These are phyloP conservation scores for Rhyzopertha dominica DNA, from an alignment of 1,140 invertebrate species.

Conservation along the genomic window DNA sequence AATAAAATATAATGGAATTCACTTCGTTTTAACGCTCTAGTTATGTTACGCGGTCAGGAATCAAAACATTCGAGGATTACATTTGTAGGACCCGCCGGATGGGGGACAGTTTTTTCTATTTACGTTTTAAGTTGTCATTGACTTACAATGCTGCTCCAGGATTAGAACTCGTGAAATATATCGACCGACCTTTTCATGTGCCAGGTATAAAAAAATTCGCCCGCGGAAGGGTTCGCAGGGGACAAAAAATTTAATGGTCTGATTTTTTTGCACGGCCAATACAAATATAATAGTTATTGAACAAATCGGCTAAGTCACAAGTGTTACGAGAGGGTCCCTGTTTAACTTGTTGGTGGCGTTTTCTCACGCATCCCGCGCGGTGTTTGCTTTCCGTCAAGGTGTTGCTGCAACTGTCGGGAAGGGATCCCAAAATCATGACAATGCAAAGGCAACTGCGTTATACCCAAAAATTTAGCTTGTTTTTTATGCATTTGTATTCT, in stretches of 20 bases:
- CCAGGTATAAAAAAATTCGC: not conserved
- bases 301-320: constrained; percentile 9
- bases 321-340: not conserved
- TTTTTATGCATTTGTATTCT: too few species aligned
- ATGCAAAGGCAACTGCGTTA: too few species aligned
- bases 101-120: constrained; percentile 21
- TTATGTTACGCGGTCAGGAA: constrained; percentile 22
- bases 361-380: not conserved
- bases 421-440: too few species aligned
- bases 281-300: constrained; percentile 26
- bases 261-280: constrained; percentile 20
- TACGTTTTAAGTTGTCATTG: constrained; percentile 22
- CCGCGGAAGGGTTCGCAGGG: constrained; percentile 12
- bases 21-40: constrained; percentile 7
- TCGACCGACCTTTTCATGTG: constrained; percentile 7
- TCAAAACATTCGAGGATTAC: constrained; percentile 25
- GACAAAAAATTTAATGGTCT: constrained; percentile 19
- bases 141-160: constrained; percentile 17
- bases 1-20: constrained; percentile 13
- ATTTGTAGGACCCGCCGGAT: constrained; percentile 19
- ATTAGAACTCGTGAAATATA: constrained; percentile 18
- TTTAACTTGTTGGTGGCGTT: not conserved
- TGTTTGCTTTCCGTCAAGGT: constrained; percentile 3
- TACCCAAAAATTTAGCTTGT: too few species aligned
- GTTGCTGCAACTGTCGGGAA: too few species aligned